phyloP scores from a whole-genome alignment of 2,888 invertebrate species.

The Pheosia gnoma region DNA sequence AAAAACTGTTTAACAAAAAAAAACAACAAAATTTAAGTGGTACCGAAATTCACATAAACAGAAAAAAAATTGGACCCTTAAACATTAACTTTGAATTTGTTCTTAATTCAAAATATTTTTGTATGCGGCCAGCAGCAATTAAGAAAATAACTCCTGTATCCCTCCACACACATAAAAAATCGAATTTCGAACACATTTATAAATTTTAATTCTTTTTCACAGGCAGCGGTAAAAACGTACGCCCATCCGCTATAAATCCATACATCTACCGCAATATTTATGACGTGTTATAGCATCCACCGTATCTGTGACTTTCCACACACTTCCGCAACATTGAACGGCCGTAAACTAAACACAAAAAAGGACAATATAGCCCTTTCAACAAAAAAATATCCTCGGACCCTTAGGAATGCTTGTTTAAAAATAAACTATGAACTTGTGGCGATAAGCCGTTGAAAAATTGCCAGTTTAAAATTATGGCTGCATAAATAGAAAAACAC shows the following conservation, averaged over 20 bases:
- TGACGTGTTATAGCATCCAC: slow-evolving; percentile 58
- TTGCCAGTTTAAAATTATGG: slow-evolving; percentile 18
- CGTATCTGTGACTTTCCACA: slow-evolving; percentile 71
- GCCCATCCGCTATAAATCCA: slow-evolving; percentile 48
- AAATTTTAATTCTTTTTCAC: slow-evolving; percentile 24
- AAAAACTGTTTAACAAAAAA: too few relatives aligned
- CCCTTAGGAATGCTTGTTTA: slow-evolving; percentile 36
- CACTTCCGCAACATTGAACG: slow-evolving; percentile 77
- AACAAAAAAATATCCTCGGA: slow-evolving; percentile 45
- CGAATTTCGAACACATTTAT: slow-evolving; percentile 10
- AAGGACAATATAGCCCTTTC: slow-evolving; percentile 60
- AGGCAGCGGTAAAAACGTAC: slow-evolving; percentile 8
- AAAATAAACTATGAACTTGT: slow-evolving; percentile 35
- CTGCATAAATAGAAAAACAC: not conserved
- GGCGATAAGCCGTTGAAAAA: slow-evolving; percentile 23
- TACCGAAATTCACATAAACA: too few relatives aligned
- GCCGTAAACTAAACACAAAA: slow-evolving; percentile 63
- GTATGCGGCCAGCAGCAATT: not conserved
- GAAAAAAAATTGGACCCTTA: too few relatives aligned
- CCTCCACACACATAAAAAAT: slow-evolving; percentile 27
- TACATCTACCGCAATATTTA: slow-evolving; percentile 66
- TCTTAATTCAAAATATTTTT: not conserved
- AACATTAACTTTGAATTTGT: too few relatives aligned
- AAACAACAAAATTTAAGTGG: too few relatives aligned
- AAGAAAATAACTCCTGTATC: not conserved